Percentiles rank a stretch among this genome's conserved stretches.
These are phyloP conservation scores for Folsomia candida DNA, from an alignment of 2,888 invertebrate genomes.

Conservation along the genomic window DNA sequence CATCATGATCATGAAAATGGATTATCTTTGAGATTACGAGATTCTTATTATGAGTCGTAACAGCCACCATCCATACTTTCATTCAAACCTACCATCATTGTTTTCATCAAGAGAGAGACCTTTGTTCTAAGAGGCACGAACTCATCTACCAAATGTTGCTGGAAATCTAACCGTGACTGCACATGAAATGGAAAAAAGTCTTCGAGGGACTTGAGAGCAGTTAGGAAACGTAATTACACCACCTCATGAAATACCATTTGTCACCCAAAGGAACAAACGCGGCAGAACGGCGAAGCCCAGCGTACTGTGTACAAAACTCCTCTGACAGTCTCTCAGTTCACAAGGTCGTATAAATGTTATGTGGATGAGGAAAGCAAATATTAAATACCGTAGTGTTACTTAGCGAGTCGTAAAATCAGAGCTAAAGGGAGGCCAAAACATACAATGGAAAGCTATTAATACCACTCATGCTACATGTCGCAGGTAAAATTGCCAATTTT, in stretches of 20 bases:
- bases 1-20: neutral
- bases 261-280: neutral
- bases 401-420: neutral
- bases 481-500: neutral
- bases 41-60: neutral
- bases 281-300: too few relatives aligned
- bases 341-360: neutral
- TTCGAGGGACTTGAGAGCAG: neutral
- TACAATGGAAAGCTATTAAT: slow-evolving; percentile 3
- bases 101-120: neutral
- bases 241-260: neutral
- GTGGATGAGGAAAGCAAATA: neutral
- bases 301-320: too few relatives aligned
- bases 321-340: neutral
- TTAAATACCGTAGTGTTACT: neutral
- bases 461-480: neutral
- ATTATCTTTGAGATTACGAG: neutral
- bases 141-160: slow-evolving; percentile 1
- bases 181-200: neutral
- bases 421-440: neutral
- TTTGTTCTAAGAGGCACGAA: neutral
- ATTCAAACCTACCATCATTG: neutral
- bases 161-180: neutral
- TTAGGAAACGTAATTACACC: neutral
- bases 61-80: neutral